Percentiles rank a stretch among this genome's conserved stretches.
phyloP scores from a whole-genome alignment of 64 coral and sea anemone species.

The Hydrozoanthus tunicans region DNA sequence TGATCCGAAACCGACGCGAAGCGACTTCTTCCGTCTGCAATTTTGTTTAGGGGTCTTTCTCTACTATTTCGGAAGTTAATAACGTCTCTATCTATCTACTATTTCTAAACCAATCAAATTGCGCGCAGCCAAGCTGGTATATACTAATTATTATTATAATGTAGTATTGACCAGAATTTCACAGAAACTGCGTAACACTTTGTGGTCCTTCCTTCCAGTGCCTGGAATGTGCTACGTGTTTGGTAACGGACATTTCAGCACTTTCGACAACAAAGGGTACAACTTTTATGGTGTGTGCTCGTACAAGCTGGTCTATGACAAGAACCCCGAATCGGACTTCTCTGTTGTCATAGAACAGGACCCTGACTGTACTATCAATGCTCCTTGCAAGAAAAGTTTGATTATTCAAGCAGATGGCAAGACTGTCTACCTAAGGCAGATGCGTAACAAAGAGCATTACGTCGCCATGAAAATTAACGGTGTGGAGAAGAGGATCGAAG shows the following conservation, averaged over 20 bases:
- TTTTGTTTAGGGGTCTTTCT: no score
- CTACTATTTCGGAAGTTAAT: no score
- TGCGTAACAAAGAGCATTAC: conserved; percentile 43
- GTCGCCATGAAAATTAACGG: conserved; percentile 58
- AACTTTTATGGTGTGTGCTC: conserved; percentile 73
- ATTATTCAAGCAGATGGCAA: conserved; percentile 47
- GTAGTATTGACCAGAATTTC: not conserved
- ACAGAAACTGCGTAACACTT: not conserved
- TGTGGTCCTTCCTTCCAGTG: conserved; percentile 19
- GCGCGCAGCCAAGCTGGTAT: no score
- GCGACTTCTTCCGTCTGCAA: no score
- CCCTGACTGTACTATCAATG: conserved; percentile 66
- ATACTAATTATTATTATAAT: no score
- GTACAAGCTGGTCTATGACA: conserved; percentile 70
- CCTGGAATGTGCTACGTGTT: conserved; percentile 79
- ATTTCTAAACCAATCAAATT: no score
- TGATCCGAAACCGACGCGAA: no score
- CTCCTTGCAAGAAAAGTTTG: conserved; percentile 69
- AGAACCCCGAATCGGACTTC: conserved; percentile 52
- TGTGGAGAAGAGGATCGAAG: not conserved
- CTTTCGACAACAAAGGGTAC: conserved; percentile 91
- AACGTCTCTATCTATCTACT: no score
- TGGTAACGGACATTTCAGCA: conserved; percentile 83
- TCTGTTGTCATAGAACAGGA: conserved; percentile 70
- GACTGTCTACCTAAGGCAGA: conserved; percentile 50